Evolutionary conservation across 1,140 invertebrate species (phyloP).

Genomic region (Chionoecetes opilio): DNA sequence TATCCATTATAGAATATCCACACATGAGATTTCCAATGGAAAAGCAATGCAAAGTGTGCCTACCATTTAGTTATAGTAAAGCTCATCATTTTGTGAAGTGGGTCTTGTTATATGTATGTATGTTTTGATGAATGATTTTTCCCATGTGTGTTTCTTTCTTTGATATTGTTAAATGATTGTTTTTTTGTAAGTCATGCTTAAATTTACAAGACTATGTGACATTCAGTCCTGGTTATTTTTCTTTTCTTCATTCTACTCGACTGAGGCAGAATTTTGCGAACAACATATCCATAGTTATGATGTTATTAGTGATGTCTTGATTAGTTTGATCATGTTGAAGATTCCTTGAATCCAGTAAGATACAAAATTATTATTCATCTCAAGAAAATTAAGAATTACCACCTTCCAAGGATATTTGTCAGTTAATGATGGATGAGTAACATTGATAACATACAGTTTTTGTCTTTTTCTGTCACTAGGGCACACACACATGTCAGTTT

Average conservation of each 20-base stretch:
- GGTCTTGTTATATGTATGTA: constrained; percentile 73
- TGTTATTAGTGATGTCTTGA: neutral
- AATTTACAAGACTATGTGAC: neutral
- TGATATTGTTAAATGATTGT: constrained; percentile 11
- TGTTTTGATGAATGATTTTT: constrained; percentile 55
- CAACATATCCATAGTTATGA: neutral
- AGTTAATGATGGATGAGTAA: neutral
- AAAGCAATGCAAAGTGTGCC: constrained; percentile 72
- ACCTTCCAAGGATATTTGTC: neutral
- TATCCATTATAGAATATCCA: neutral
- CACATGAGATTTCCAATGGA: constrained; percentile 45
- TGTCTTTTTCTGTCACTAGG: no score
- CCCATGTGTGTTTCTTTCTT: neutral
- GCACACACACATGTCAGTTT: no score
- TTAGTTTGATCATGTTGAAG: neutral
- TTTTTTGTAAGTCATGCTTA: constrained; percentile 49
- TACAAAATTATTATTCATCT: neutral
- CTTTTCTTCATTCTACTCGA: neutral
- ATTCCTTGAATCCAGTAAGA: neutral
- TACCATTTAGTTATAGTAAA: constrained; percentile 67
- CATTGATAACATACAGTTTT: neutral
- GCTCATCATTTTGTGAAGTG: constrained; percentile 58
- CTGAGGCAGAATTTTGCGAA: neutral
- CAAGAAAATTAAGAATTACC: neutral
- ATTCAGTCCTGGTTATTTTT: neutral